phyloP scores from a whole-genome alignment of 2,888 invertebrate species.

The Ceratothoa steindachneri region DNA sequence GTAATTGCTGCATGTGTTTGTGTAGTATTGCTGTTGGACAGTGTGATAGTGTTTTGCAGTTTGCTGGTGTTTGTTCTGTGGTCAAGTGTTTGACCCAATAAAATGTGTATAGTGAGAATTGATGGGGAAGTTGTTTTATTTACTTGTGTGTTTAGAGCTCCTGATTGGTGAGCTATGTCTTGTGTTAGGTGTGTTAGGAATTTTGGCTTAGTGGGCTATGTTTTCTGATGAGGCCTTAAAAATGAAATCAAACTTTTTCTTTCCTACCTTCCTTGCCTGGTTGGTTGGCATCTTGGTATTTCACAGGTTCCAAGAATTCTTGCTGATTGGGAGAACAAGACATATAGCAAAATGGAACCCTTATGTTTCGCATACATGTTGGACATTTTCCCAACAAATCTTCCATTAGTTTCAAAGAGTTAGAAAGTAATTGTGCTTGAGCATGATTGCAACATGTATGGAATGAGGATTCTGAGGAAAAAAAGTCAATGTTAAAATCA shows the following conservation, averaged over 20 bases:
- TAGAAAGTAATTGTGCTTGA: conserved; percentile 30
- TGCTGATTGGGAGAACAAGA: conserved; percentile 77
- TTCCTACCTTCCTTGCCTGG: conserved; percentile 21
- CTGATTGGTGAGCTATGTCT: no score
- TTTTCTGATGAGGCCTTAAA: not conserved
- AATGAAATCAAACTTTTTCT: not conserved
- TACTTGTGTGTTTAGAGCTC: no score
- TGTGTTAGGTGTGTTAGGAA: no score
- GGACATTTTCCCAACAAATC: conserved; percentile 77
- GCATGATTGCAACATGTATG: conserved; percentile 34
- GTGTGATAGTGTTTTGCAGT: no score
- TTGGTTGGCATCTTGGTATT: conserved; percentile 22
- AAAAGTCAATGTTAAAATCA: no score
- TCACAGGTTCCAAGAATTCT: conserved; percentile 58
- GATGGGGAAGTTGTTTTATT: no score
- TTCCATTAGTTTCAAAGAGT: conserved; percentile 34
- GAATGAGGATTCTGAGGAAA: not conserved
- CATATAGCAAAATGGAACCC: conserved; percentile 75
- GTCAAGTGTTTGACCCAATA: no score
- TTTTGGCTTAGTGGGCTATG: no score
- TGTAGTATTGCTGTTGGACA: no score
- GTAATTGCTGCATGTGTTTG: no score
- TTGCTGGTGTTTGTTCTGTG: no score
- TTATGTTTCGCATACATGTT: conserved; percentile 78
- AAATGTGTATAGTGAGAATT: no score